Percentiles rank a stretch among this genome's conserved stretches.
Evolutionary conservation across 2,888 invertebrate genomes (phyloP).

Genomic region (Theodoxus fluviatilis): DNA sequence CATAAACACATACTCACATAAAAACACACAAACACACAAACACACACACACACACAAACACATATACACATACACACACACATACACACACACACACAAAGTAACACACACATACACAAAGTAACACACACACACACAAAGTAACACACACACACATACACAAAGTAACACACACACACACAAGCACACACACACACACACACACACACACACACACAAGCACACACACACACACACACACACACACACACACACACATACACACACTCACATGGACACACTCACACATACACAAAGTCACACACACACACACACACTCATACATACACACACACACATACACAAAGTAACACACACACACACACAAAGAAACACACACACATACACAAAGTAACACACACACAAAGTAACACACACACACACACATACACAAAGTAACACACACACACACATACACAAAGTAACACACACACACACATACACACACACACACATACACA

Average conservation of each 20-base stretch:
- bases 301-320: too few species aligned
- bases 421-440: too few species aligned
- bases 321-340: too few species aligned
- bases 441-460: too few species aligned
- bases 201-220: not conserved
- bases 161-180: not conserved
- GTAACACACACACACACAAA: not conserved
- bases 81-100: not conserved
- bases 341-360: too few species aligned
- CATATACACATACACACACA: constrained; percentile 1
- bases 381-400: too few species aligned
- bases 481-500: too few species aligned
- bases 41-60: not conserved
- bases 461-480: too few species aligned
- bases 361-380: too few species aligned
- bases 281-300: constrained; percentile 4
- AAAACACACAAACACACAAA: not conserved
- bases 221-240: not conserved
- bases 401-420: too few species aligned
- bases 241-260: not conserved
- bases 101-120: not conserved
- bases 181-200: not conserved
- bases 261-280: not conserved
- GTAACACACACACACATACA: not conserved
- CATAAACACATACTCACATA: not conserved